Conservation (phyloP, 2,113 vertebrate species). For the Halcyon malimbica region DNA sequence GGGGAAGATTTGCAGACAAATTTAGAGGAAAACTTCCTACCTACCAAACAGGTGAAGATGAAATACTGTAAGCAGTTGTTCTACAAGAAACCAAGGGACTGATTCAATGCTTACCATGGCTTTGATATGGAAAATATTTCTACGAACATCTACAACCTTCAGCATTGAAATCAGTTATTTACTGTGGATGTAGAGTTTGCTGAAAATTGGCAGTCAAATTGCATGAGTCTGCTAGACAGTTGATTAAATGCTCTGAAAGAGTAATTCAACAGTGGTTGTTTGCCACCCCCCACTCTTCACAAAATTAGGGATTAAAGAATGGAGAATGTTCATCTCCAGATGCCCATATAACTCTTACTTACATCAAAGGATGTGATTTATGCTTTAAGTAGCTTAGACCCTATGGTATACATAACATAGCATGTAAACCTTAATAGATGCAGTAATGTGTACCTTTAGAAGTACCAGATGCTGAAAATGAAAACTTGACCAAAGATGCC, state of each 20-base stretch:
- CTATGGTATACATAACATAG: background rate
- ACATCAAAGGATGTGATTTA: background rate
- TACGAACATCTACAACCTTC: background rate
- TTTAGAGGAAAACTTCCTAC: background rate
- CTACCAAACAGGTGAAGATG: background rate
- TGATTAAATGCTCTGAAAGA: conserved; percentile 5
- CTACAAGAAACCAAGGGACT: background rate
- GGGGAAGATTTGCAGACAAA: background rate
- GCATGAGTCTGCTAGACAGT: background rate
- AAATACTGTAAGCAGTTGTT: background rate
- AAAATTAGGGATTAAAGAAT: background rate
- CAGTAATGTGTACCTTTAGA: background rate
- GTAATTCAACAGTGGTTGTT: background rate
- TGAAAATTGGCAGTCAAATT: background rate
- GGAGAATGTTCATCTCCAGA: background rate
- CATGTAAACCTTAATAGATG: background rate
- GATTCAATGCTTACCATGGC: background rate
- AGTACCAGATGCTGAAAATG: background rate
- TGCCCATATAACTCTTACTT: background rate
- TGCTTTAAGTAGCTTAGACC: background rate
- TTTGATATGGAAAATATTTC: background rate
- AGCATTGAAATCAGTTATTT: background rate
- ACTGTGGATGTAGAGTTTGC: background rate
- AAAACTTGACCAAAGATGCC: background rate
- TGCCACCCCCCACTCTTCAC: background rate